Conservation (phyloP, 2,113 vertebrate species). For the Origma solitaria region DNA sequence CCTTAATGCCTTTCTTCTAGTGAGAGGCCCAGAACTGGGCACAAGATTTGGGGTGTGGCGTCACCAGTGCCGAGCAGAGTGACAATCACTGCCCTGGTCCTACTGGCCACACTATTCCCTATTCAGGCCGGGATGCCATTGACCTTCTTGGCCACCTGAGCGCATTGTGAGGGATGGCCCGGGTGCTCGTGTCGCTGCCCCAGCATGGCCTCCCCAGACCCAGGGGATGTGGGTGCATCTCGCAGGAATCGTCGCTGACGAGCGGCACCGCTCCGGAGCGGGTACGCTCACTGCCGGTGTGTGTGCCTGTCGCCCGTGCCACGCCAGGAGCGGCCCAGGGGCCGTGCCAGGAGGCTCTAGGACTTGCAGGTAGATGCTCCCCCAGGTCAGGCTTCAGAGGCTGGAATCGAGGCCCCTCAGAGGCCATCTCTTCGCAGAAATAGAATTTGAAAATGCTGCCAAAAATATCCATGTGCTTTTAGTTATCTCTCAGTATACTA, state of each 20-base stretch:
- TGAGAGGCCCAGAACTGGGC: not conserved
- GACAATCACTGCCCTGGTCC: not conserved
- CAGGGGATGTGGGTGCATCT: not conserved
- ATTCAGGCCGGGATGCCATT: not conserved
- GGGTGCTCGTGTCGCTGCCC: not conserved
- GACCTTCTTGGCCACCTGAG: not conserved
- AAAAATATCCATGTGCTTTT: not conserved
- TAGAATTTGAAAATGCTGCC: not conserved
- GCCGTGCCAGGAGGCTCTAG: rapidly evolving
- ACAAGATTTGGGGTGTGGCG: not conserved
- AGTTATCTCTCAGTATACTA: not conserved
- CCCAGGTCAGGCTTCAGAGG: not conserved
- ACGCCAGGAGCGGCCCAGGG: not conserved
- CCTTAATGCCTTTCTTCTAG: not conserved
- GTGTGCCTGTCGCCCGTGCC: too few species aligned
- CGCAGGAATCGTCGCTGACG: rapidly evolving
- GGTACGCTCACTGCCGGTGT: too few species aligned
- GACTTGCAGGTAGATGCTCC: too few species aligned
- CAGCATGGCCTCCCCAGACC: too few species aligned
- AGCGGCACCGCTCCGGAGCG: not conserved
- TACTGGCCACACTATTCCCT: not conserved
- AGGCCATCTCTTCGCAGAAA: not conserved
- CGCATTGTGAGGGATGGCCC: not conserved
- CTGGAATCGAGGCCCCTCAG: not conserved
- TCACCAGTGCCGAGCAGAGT: not conserved